phyloP scores from a whole-genome alignment of 1,140 invertebrate genomes.

The Drosophila erecta region DNA sequence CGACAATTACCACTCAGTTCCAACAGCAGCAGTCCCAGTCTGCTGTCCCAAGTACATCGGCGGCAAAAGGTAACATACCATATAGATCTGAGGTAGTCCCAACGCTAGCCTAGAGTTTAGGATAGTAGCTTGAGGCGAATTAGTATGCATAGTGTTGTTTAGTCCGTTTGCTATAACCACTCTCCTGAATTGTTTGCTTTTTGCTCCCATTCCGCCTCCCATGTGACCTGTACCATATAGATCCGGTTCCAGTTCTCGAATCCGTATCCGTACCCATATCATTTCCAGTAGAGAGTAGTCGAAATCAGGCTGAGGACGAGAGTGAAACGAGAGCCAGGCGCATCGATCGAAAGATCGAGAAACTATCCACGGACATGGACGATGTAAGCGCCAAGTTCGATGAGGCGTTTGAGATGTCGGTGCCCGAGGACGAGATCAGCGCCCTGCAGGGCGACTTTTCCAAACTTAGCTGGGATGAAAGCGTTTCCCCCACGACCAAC shows the following conservation, averaged over 20 bases:
- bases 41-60: constrained; percentile 51
- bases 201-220: constrained; percentile 51
- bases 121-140: constrained; percentile 16
- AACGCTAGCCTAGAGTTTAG: constrained; percentile 47
- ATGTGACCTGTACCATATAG: constrained; percentile 36
- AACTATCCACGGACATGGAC: constrained; percentile 85
- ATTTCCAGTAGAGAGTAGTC: constrained; percentile 50
- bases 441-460: constrained; percentile 81
- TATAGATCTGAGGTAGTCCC: constrained; percentile 51
- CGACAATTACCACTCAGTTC: constrained; percentile 60
- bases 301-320: constrained; percentile 74
- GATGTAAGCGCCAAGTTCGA: constrained; percentile 71
- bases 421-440: constrained; percentile 80
- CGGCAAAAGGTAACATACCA: constrained; percentile 67
- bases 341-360: constrained; percentile 87
- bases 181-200: constrained; percentile 65
- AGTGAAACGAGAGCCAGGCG: constrained; percentile 74
- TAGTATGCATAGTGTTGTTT: constrained; percentile 38
- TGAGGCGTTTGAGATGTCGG: constrained; percentile 67
- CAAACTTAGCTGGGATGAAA: constrained; percentile 84
- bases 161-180: constrained; percentile 64
- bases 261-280: constrained; percentile 13
- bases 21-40: constrained; percentile 58
- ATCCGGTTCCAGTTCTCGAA: constrained; percentile 15
- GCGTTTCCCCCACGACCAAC: constrained; percentile 81